These are phyloP conservation scores for Macaria notata DNA, from an alignment of 2,888 invertebrate genomes.

Conservation along the genomic window DNA sequence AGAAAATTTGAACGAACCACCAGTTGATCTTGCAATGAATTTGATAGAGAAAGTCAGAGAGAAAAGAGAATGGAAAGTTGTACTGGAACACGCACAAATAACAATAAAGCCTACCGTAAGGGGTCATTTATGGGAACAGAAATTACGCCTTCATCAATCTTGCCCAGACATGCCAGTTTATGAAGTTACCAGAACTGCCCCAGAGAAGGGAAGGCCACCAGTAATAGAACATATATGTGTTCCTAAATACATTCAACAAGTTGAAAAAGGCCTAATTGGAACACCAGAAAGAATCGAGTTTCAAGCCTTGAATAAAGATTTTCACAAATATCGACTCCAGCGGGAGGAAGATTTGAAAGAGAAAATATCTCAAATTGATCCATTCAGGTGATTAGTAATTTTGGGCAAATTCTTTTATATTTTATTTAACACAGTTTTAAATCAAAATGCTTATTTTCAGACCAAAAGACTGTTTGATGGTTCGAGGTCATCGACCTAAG, in stretches of 20 bases:
- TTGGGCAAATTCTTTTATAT: neutral
- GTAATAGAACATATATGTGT: conserved; percentile 64
- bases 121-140: conserved; percentile 58
- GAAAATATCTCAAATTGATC: conserved; percentile 59
- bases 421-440: too few relatives aligned
- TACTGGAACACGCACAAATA: conserved; percentile 63
- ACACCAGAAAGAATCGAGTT: conserved; percentile 42
- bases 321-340: conserved; percentile 49
- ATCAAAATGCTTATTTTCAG: conserved; percentile 42
- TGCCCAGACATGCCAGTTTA: conserved; percentile 61
- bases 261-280: conserved; percentile 60
- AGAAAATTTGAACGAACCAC: conserved; percentile 43
- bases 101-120: conserved; percentile 48
- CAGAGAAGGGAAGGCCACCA: conserved; percentile 56
- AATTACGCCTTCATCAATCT: conserved; percentile 53
- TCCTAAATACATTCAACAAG: conserved; percentile 54
- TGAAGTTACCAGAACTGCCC: conserved; percentile 57
- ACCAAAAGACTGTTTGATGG: conserved; percentile 53
- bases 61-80: conserved; percentile 61
- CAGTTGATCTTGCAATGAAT: conserved; percentile 67
- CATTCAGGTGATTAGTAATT: conserved; percentile 51
- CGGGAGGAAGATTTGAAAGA: conserved; percentile 52
- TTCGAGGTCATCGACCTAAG: conserved; percentile 59
- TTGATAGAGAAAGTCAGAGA: conserved; percentile 52
- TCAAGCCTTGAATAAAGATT: conserved; percentile 48